Evolutionary conservation across 2,888 invertebrate species (phyloP), one percentile per base, ranked within the genome.

Genomic region (Xylota segnis): DNA sequence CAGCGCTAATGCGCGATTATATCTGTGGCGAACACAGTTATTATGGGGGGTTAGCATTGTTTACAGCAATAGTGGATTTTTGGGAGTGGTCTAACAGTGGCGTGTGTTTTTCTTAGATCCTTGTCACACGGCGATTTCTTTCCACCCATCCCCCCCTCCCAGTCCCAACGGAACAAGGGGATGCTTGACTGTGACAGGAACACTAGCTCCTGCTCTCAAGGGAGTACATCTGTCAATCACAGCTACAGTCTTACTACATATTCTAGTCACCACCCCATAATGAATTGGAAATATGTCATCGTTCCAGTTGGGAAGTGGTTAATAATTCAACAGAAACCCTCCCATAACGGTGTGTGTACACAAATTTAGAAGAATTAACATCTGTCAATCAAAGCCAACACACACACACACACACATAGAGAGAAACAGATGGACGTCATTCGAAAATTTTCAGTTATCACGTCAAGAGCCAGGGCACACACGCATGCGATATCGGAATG

Each of bases 1-100:
- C 86, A 72, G 66, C 56, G 72, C 82, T 82, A 86, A 86, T 86
- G 82, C 68, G 82, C 77, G 82, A 82, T 86, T 72, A 77, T 63
- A 86, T 86, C 86, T 61, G 54, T 43, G 58, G 47, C 76, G 72
- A 86, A 77, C 68, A 82, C 82, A 72, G 82, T 86, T 82, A 86
- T 86, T 86, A 84, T 47, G 71, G 81, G 54, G 76, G 58, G 82
- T 86, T 68, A 82, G 66, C 40, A 71, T 75, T 75, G 74, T 75
- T 81, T 70, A 79, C 43, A 63, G 63, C 18, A 16, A 61, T 54
- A 43, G 72, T 75, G 63, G 63, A 70, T 54, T 65, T 75, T 66
- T 74, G 70, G 81, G 84, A 71, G 84, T 76, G 84, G 75, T 79
- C 50, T 65, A 52, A 66, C 66, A 47, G 72, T 83, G 70, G 70